Evolutionary conservation across 2,797 vertebrate species (phyloP).

Genomic region (Anomalospiza imberbis): DNA sequence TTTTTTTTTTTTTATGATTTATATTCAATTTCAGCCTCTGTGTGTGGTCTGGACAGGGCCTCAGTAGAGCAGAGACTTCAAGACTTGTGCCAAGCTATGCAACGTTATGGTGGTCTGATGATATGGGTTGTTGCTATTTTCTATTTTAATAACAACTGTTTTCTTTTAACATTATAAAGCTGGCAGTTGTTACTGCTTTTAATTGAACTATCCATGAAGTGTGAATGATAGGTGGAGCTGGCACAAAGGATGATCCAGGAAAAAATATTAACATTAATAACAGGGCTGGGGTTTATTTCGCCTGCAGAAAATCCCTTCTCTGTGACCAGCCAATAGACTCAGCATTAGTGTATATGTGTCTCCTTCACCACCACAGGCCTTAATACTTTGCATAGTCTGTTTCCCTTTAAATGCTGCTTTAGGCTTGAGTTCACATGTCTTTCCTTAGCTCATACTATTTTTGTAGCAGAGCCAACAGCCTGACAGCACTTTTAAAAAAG

Average conservation of each 20-base stretch:
- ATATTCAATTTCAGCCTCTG: conserved; percentile 58
- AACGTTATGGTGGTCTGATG: conserved; percentile 70
- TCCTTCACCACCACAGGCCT: conserved; percentile 24
- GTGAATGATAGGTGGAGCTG: conserved; percentile 57
- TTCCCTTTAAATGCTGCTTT: conserved; percentile 61
- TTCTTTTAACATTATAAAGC: conserved; percentile 62
- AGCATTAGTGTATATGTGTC: conserved; percentile 5
- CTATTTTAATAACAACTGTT: conserved; percentile 72
- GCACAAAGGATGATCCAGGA: conserved; percentile 7
- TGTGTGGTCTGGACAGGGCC: conserved; percentile 75
- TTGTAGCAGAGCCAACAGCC: conserved; percentile 54
- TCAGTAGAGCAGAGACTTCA: conserved; percentile 62
- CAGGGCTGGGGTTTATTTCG: background rate
- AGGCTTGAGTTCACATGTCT: conserved; percentile 59
- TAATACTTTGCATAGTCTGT: conserved; percentile 24
- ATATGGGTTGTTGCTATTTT: conserved; percentile 69
- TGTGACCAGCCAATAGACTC: conserved; percentile 3
- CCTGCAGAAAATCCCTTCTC: conserved; percentile 6
- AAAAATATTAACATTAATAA: conserved; percentile 43
- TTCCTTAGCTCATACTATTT: conserved; percentile 50
- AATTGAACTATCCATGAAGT: conserved; percentile 50
- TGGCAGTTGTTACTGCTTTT: conserved; percentile 52
- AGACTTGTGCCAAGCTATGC: conserved; percentile 72
- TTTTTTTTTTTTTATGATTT: conserved; percentile 26
- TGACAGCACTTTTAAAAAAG: conserved; percentile 49